A percentile compares a stretch with the other conserved stretches of the same genome.
Evolutionary conservation across 2,797 vertebrate genomes (phyloP).

Genomic region (Gambusia yucatana): DNA sequence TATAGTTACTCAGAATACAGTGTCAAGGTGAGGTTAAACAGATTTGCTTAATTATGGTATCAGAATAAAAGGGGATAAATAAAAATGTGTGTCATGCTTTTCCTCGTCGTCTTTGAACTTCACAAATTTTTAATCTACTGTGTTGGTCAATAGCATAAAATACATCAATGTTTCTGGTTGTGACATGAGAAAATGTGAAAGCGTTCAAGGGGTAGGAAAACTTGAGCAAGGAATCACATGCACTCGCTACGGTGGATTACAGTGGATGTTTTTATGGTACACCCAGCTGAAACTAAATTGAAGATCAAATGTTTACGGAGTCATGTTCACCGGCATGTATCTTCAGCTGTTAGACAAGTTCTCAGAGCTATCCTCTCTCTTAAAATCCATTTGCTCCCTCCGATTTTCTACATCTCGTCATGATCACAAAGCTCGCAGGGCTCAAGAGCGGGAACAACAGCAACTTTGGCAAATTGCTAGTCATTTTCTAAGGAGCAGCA

Average conservation of each 20-base stretch:
- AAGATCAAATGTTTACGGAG: conserved; percentile 37
- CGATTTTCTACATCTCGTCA: conserved; percentile 60
- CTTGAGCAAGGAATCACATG: neutral
- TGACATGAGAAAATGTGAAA: neutral
- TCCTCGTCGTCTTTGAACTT: neutral
- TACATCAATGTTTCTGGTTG: neutral
- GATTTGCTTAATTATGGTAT: neutral
- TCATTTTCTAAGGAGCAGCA: conserved; percentile 64
- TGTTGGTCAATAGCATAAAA: neutral
- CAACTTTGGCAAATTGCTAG: conserved; percentile 59
- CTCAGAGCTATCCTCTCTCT: conserved; percentile 48
- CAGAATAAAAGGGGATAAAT: neutral
- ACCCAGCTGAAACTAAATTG: conserved; percentile 45
- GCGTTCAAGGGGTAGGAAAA: neutral
- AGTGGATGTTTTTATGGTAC: conserved; percentile 15
- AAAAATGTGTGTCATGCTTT: neutral
- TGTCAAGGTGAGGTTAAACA: no score
- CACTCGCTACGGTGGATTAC: neutral
- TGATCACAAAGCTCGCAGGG: conserved; percentile 53
- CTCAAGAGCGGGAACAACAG: conserved; percentile 46
- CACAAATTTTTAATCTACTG: neutral
- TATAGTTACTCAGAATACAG: no score
- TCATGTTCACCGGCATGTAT: conserved; percentile 25
- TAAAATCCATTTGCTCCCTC: conserved; percentile 57
- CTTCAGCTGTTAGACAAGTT: conserved; percentile 45